phyloP scores from a whole-genome alignment of 2,888 invertebrate species.

The Sesia apiformis region DNA sequence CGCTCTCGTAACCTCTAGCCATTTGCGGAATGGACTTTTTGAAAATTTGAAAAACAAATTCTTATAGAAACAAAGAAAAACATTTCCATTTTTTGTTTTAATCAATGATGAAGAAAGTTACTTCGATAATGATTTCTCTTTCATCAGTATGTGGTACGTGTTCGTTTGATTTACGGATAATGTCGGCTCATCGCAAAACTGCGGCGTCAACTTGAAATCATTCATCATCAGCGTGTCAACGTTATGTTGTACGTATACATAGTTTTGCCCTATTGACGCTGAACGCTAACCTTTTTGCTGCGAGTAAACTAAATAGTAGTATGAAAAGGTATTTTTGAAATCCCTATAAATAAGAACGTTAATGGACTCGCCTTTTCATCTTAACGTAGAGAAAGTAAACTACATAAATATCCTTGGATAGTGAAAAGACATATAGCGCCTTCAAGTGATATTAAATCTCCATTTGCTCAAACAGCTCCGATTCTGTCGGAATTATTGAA shows the following conservation, averaged over 20 bases:
- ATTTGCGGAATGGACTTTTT: conserved; percentile 7
- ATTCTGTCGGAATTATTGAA: background rate
- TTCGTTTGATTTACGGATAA: conserved; percentile 23
- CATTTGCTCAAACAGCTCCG: no score
- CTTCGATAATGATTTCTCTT: background rate
- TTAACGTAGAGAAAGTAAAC: no score
- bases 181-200: conserved; percentile 23
- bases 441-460: no score
- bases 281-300: conserved; percentile 55
- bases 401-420: no score
- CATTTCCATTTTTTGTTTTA: background rate
- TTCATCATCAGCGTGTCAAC: conserved; percentile 56
- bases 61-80: background rate
- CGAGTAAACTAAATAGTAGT: conserved; percentile 6
- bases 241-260: conserved; percentile 33
- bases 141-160: conserved; percentile 2
- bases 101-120: background rate
- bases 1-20: conserved; percentile 2
- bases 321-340: no score
- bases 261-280: conserved; percentile 43
- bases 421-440: no score
- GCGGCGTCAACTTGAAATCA: conserved; percentile 37
- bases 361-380: no score
- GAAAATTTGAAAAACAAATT: background rate
- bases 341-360: no score